Conservation (phyloP, 2,797 vertebrate species). For the Hydrophis major region DNA sequence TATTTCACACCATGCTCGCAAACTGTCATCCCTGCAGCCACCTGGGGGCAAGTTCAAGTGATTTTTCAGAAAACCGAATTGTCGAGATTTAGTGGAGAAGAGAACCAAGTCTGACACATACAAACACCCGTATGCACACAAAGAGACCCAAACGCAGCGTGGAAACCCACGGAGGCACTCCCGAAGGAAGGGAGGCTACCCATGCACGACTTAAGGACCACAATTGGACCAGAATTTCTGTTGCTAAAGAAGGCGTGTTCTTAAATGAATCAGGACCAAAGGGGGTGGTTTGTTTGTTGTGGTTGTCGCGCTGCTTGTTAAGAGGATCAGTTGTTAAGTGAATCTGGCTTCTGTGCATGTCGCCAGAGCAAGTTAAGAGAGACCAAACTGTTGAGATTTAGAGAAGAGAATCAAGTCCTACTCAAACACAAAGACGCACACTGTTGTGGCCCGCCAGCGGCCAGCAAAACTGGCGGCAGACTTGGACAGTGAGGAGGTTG, state of each 20-base stretch:
- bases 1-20: neutral
- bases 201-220: neutral
- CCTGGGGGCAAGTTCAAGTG: neutral
- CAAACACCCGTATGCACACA: neutral
- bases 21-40: neutral
- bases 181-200: neutral
- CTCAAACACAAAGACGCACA: no score
- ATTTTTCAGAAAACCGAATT: neutral
- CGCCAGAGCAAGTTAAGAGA: no score
- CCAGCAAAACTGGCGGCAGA: no score
- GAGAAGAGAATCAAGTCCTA: no score
- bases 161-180: neutral
- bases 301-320: no score
- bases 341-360: no score
- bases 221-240: neutral
- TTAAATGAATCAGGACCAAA: neutral
- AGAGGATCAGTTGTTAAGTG: no score
- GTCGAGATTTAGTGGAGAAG: neutral
- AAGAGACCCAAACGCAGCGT: neutral
- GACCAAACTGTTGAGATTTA: no score
- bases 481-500: no score
- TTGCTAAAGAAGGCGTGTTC: neutral
- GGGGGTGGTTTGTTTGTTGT: no score
- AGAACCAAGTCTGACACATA: neutral
- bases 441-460: no score